Base-by-base conservation (phyloP, 2,113 vertebrate species). In the Gnathonemus echidnorhynchus region DNA sequence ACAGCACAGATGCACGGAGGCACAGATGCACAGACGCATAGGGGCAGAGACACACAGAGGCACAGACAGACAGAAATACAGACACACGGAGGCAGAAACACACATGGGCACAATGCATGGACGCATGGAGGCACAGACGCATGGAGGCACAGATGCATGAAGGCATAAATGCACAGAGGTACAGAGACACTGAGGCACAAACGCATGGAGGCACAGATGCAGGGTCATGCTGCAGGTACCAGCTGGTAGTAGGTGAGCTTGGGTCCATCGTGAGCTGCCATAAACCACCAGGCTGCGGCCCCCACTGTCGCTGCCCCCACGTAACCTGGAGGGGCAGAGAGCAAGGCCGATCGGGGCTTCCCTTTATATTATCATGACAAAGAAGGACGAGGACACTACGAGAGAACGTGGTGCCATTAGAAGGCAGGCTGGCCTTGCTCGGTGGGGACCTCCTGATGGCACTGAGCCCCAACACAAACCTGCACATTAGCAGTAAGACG, bases 251-350 rank as follows among this genome's bases (percentile, higher is more conserved):
- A 96, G 91, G 93, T 93, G 11, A 96, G 92, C 89, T 96, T 95
- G 0, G 96, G 96, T 90, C 96, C 96, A 48, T 96, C 96, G 1
- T 96, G 95, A 1, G 96, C 96, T 0, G 95, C 96, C 95, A 96
- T 96, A 56, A 96, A 96, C 96, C 96, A 96, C 96, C 96, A 96
- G 89, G 96, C 96, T 15, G 96, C 96, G 19, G 96, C 96, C 27
- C 95, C 95, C 0, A 96, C 96, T 1, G 96, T 96, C 39, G 96
- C 96, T 21, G 94, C 95, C 58, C 96, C 96, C 1, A 96, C 96
- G 49, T 96, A 96, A 92, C 96, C 96, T 96, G 89, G 39, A 89
- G 13, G 83, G 8, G 5, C 39, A 62, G 0, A 9, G 39, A n/a
- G 27, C 3, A 66, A 88, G 39, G 58, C 1, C 15, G 49, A 0